These are phyloP conservation scores for Cyrtodaria siliqua DNA, from an alignment of 2,888 invertebrate genomes.

Conservation along the genomic window DNA sequence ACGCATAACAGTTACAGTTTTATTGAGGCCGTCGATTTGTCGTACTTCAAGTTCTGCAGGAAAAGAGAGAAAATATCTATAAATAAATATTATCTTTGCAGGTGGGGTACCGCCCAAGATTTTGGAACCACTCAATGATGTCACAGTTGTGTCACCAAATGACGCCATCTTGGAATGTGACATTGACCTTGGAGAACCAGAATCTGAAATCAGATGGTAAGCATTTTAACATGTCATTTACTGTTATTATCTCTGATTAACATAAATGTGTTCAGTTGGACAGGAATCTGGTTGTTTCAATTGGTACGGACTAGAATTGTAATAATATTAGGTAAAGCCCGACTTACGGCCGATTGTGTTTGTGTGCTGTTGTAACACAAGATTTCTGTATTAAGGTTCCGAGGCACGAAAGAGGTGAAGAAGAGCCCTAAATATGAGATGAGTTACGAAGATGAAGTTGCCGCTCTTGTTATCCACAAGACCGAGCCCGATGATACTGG, in stretches of 20 bases:
- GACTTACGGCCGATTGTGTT: too few species aligned
- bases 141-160: slow-evolving; percentile 77
- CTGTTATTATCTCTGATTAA: too few species aligned
- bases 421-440: slow-evolving; percentile 82
- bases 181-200: slow-evolving; percentile 82
- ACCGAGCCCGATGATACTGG: slow-evolving; percentile 81
- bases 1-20: too few species aligned
- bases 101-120: slow-evolving; percentile 82
- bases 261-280: too few species aligned
- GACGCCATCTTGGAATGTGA: slow-evolving; percentile 81
- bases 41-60: too few species aligned
- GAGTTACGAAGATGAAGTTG: slow-evolving; percentile 81
- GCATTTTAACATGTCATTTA: too few species aligned
- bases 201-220: slow-evolving; percentile 82
- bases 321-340: too few species aligned
- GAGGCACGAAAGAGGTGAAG: slow-evolving; percentile 81
- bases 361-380: too few species aligned
- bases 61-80: too few species aligned
- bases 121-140: slow-evolving; percentile 77
- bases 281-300: too few species aligned
- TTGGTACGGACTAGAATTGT: too few species aligned
- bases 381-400: slow-evolving; percentile 72
- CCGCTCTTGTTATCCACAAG: slow-evolving; percentile 89
- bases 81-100: slow-evolving; percentile 57
- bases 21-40: too few species aligned